These are phyloP conservation scores for Stegana nigrithorax DNA, from an alignment of 2,888 invertebrate genomes.

Conservation along the genomic window DNA sequence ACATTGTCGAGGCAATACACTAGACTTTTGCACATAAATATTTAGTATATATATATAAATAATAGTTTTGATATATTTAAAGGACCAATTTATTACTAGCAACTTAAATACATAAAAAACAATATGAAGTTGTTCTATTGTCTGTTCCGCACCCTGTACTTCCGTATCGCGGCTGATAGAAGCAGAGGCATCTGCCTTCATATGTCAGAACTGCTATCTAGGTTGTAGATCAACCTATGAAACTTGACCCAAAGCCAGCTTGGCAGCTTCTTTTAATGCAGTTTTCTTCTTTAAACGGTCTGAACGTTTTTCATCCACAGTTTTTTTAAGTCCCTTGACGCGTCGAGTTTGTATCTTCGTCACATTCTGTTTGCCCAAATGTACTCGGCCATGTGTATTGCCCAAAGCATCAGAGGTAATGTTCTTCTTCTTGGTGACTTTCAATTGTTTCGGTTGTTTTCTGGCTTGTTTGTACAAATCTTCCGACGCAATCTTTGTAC, in stretches of 20 bases:
- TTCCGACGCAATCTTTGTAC: slow-evolving; percentile 89
- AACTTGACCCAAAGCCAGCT: slow-evolving; percentile 40
- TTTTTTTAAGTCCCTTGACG: slow-evolving; percentile 88
- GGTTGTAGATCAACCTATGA: too few species aligned
- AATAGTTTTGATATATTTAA: slow-evolving; percentile 40
- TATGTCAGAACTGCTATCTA: too few species aligned
- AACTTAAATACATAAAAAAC: slow-evolving; percentile 3
- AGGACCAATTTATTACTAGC: slow-evolving; percentile 54
- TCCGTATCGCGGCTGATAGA: too few species aligned
- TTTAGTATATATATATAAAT: slow-evolving; percentile 29
- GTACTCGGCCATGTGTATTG: slow-evolving; percentile 89
- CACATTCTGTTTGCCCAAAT: slow-evolving; percentile 91
- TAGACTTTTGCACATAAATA: too few species aligned
- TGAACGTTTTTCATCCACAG: slow-evolving; percentile 76
- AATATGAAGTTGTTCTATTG: slow-evolving; percentile 15
- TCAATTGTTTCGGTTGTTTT: slow-evolving; percentile 82
- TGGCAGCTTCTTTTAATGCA: slow-evolving; percentile 53
- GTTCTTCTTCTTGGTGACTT: slow-evolving; percentile 90
- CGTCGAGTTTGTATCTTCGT: slow-evolving; percentile 85
- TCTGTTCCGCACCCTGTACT: too few species aligned
- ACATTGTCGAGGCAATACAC: slow-evolving; percentile 64
- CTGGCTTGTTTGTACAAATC: slow-evolving; percentile 88
- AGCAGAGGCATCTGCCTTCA: too few species aligned
- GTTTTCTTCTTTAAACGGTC: slow-evolving; percentile 72
- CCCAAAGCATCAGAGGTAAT: slow-evolving; percentile 88